phyloP scores from a whole-genome alignment of 2,113 vertebrate species.

The Sylvilagus bachmani region DNA sequence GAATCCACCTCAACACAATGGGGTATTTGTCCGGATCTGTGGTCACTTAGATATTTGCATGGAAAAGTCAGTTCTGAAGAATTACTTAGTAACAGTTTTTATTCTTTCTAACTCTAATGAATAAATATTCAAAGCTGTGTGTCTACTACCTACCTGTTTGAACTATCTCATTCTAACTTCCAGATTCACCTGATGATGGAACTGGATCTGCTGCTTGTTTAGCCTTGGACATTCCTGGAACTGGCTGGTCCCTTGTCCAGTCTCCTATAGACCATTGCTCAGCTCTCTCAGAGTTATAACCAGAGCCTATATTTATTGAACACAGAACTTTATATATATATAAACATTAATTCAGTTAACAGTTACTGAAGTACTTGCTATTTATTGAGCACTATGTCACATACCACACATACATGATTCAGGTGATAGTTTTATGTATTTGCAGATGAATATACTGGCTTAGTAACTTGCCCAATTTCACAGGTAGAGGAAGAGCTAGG shows the following conservation, averaged over 20 bases:
- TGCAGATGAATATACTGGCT: background rate
- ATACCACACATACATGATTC: background rate
- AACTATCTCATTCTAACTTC: background rate
- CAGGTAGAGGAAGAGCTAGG: background rate
- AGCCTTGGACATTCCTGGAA: background rate
- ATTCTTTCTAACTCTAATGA: background rate
- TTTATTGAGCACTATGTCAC: background rate
- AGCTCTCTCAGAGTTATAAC: background rate
- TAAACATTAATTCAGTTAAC: background rate
- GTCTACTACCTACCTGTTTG: background rate
- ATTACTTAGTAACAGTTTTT: background rate
- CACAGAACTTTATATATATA: background rate
- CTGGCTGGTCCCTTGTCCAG: background rate
- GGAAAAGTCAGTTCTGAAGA: constrained; percentile 20
- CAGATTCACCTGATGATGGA: background rate
- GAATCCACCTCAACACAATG: too few species aligned
- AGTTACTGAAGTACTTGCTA: background rate
- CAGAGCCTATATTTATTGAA: background rate
- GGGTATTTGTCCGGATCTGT: background rate
- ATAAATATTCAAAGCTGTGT: background rate
- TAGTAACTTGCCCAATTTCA: background rate
- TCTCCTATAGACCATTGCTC: background rate
- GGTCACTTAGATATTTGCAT: background rate
- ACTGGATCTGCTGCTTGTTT: background rate
- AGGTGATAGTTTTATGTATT: background rate